Conservation (phyloP, 2,797 vertebrate species). For the Amphiprion clarkii region DNA sequence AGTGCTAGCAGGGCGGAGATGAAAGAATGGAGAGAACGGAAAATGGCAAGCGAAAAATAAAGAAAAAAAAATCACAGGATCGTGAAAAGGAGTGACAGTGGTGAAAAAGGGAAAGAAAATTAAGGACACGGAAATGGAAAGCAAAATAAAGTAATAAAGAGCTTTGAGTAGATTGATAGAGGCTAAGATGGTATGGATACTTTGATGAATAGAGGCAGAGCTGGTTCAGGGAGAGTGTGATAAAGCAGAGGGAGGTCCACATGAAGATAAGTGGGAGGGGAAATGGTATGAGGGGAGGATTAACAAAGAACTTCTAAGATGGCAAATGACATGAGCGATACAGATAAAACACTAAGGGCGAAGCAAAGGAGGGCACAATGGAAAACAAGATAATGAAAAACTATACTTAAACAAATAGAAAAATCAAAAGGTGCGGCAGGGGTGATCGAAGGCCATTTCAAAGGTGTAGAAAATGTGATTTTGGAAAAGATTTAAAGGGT, state of each 20-base stretch:
- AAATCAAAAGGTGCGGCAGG: background rate
- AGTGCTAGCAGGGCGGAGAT: constrained; percentile 78
- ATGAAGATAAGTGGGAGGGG: constrained; percentile 60
- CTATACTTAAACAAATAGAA: background rate
- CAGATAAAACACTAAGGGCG: constrained; percentile 21
- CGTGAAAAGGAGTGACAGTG: constrained; percentile 63
- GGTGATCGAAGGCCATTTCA: background rate
- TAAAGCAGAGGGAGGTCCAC: constrained; percentile 53
- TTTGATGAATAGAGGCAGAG: constrained; percentile 61
- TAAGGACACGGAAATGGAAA: constrained; percentile 62
- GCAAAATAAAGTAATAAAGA: constrained; percentile 46
- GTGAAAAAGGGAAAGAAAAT: constrained; percentile 57
- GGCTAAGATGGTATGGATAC: constrained; percentile 49
- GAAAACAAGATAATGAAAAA: constrained; percentile 21
- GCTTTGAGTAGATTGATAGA: constrained; percentile 51
- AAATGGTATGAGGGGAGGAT: constrained; percentile 42
- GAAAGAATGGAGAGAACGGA: constrained; percentile 65
- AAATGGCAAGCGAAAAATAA: constrained; percentile 34
- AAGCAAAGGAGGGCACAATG: background rate
- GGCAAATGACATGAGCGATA: constrained; percentile 34
- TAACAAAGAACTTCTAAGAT: constrained; percentile 50
- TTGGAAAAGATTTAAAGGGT: constrained; percentile 29
- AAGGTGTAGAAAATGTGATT: constrained; percentile 24
- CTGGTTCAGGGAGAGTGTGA: constrained; percentile 58
- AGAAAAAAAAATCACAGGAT: constrained; percentile 32